Evolutionary conservation across 1,140 invertebrate genomes (phyloP).

Genomic region (silkworm (Bombyx mori)): DNA sequence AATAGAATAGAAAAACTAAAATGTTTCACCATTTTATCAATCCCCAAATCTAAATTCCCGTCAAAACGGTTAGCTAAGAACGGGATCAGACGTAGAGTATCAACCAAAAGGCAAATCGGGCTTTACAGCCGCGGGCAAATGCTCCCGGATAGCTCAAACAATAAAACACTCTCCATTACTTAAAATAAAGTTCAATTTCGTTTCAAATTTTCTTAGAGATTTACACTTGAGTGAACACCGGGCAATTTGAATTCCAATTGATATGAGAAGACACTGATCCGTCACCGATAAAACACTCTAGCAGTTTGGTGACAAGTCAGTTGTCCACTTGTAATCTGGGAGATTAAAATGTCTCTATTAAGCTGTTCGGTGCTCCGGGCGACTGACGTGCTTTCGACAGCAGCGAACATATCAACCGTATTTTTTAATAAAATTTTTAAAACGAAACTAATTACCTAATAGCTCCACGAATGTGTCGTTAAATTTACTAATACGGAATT

Average conservation of each 20-base stretch:
- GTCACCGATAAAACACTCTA: constrained; percentile 59
- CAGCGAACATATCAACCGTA: not conserved
- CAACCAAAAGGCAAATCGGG: constrained; percentile 48
- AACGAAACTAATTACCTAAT: constrained; percentile 30
- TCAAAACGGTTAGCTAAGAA: constrained; percentile 68
- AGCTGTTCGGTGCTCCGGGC: constrained; percentile 19
- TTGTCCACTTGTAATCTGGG: constrained; percentile 56
- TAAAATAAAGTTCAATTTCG: constrained; percentile 9
- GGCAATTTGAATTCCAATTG: constrained; percentile 55
- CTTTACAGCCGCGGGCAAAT: constrained; percentile 13
- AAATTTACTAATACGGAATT: constrained; percentile 36
- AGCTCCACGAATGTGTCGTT: constrained; percentile 28
- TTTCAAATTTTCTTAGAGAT: not conserved
- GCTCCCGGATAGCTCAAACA: constrained; percentile 1
- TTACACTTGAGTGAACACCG: constrained; percentile 36
- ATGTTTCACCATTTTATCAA: constrained; percentile 6
- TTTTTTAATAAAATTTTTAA: constrained; percentile 19
- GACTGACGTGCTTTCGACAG: not conserved
- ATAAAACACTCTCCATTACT: not conserved
- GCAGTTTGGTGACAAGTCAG: constrained; percentile 61
- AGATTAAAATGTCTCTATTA: constrained; percentile 52
- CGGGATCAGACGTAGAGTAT: constrained; percentile 60
- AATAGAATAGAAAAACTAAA: no score
- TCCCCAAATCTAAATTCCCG: constrained; percentile 60
- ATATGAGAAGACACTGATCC: constrained; percentile 60